Conservation (phyloP, 2,113 vertebrate genomes). For the Antechinus flavipes region DNA sequence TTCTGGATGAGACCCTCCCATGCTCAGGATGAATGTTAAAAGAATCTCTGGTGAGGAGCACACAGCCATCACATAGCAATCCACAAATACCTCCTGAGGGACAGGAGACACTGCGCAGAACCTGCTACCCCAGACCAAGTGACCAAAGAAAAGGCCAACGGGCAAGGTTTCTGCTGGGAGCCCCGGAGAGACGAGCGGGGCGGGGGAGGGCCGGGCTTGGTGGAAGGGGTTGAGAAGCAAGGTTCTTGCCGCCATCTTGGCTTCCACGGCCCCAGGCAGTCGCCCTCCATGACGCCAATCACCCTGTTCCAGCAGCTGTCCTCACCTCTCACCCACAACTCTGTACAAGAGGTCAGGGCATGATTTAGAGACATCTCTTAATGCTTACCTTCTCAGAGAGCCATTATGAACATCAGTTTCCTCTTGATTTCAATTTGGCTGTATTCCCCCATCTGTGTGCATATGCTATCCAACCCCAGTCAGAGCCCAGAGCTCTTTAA, state of each 20-base stretch:
- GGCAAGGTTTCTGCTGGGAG: neutral
- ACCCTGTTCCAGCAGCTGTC: too few relatives aligned
- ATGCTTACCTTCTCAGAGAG: neutral
- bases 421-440: neutral
- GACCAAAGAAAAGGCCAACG: neutral
- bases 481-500: neutral
- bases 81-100: neutral
- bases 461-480: neutral
- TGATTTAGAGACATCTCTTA: neutral
- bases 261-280: too few relatives aligned
- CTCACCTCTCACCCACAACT: neutral
- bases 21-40: neutral
- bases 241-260: too few relatives aligned
- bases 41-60: neutral
- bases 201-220: too few relatives aligned
- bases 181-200: neutral
- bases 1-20: neutral
- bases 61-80: neutral
- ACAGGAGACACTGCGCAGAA: neutral
- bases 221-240: neutral
- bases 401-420: neutral
- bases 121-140: neutral
- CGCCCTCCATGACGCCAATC: too few relatives aligned
- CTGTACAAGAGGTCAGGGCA: neutral
- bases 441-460: neutral